Evolutionary conservation across 2,797 vertebrate species (phyloP), one percentile per base, ranked within the genome.

Genomic region (Pyrocephalus nanus): DNA sequence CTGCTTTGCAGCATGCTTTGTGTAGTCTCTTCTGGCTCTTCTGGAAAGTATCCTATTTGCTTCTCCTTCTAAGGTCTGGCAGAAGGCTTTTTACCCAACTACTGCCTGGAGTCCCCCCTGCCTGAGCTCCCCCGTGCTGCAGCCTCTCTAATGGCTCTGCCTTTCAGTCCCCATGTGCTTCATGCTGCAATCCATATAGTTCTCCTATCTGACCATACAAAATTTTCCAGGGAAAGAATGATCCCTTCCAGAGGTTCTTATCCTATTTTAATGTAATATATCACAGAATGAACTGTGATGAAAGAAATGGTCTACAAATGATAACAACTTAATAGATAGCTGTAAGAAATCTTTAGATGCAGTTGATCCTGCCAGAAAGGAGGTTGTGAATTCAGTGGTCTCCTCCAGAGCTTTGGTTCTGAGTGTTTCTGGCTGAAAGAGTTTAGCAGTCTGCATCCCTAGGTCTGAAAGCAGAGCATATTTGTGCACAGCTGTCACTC

Each of bases 31-130:
- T 64, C 34, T 45, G 29, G 3, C 32, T 79, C 11, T 74, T 22
- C n/a, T 30, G 25, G 27, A 19, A 55, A 53, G 47, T 4, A 13
- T 23, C 38, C 12, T 27, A 11, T 34, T 77, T 45, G 0, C 12
- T 81, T 70, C n/a, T 54, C 8, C 13, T 76, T 69, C 36, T 34
- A 60, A 84, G 55, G 18, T 25, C 30, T 57, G 45, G 26, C 19
- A 50, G 20, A 3, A 11, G 27, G 15, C 12, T 66, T 80, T 65
- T 77, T 23, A 77, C 15, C 5, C 45, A 55, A 23, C 7, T 51
- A 53, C 8, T 45, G 1, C 12, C 18, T 29, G 19, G 21, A 36
- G 15, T 11, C 29, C 5, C 4, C 21, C 0, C 0, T 15, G 10
- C 12, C 12, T 32, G 57, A 72, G 6, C n/a, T 84, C 40, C 38